A percentile compares a stretch with the other conserved stretches of the same genome.
Evolutionary conservation across 2,113 vertebrate species (phyloP).

Genomic region (Nansenia antarctica): DNA sequence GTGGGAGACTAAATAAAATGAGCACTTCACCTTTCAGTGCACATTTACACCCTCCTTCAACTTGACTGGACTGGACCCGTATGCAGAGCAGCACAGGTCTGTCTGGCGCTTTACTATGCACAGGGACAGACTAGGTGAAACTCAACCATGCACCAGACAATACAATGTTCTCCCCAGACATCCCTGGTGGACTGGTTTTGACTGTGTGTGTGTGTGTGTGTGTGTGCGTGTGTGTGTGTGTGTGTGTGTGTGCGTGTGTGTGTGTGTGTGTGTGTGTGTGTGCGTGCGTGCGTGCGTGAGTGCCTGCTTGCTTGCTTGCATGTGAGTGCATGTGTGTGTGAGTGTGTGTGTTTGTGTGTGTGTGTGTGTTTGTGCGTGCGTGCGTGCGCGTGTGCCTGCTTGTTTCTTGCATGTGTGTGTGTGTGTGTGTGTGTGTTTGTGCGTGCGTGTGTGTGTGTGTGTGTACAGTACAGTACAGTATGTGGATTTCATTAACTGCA

Average conservation of each 20-base stretch:
- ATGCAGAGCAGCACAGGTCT: not conserved
- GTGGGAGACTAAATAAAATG: constrained; percentile 55
- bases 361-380: no score
- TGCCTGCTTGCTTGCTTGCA: no score
- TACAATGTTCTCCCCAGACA: not conserved
- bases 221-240: constrained; percentile 10
- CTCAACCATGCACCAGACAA: no score
- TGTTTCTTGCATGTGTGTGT: not conserved
- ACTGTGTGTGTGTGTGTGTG: constrained; percentile 13
- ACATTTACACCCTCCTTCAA: constrained; percentile 23
- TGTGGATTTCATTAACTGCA: not conserved
- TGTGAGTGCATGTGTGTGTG: no score
- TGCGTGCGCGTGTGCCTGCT: no score
- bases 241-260: no score
- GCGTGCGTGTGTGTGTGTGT: constrained; percentile 11
- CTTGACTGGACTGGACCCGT: constrained; percentile 13
- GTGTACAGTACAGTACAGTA: no score
- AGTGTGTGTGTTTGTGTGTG: no score
- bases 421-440: constrained; percentile 19
- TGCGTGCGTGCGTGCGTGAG: no score
- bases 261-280: no score
- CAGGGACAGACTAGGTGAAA: no score
- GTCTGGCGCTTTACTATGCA: not conserved
- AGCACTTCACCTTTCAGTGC: constrained; percentile 24
- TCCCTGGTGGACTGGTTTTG: constrained; percentile 11